Base-by-base conservation (phyloP, 2,113 vertebrate genomes). In the Nesoenas mayeri region DNA sequence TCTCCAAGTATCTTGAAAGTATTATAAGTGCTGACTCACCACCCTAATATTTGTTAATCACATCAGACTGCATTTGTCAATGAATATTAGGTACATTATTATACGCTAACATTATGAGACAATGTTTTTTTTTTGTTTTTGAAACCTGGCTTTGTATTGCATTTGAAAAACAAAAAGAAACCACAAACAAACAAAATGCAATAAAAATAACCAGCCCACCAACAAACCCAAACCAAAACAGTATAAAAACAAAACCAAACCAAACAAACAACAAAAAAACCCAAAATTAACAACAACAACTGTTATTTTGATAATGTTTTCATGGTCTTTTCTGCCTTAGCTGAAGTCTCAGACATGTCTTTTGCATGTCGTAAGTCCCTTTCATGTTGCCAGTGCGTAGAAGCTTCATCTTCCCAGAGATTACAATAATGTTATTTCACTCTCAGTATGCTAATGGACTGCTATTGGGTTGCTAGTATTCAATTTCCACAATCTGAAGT, bases 21-120 rank as follows among this genome's bases (percentile, higher is more conserved):
- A 14, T 47, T 47, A 47, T 47, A 56, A 81, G 13, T 80, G 75
- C 92, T 96, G 86, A 81, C 80, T 95, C 89, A 80, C 48, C 77
- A 84, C 10, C 6, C 48, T 78, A 29, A 64, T 81, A 86, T 79
- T 83, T 82, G 11, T 67, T 92, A 78, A 88, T 95, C 77, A 87
- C 42, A 92, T 78, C 44, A 91, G 79, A 77, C 36, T 90, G 73
- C 78, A 53, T 80, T 96, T 89, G n/a, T 81, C 86, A 91, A 60
- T 56, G 78, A 74, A 79, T 75, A 73, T 86, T 51, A 88, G 66
- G 36, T 73, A n/a, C 34, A 14, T 81, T 60, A 51, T 81, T 93
- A 72, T 10, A 91, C 36, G 12, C 60, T 78, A 58, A 50, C 77
- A 50, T 54, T 54, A 38, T 19, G 21, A 81, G 57, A 88, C 65